These are phyloP conservation scores for Hydrocynus forskahlii DNA, from an alignment of 2,797 vertebrate species.

Conservation along the genomic window DNA sequence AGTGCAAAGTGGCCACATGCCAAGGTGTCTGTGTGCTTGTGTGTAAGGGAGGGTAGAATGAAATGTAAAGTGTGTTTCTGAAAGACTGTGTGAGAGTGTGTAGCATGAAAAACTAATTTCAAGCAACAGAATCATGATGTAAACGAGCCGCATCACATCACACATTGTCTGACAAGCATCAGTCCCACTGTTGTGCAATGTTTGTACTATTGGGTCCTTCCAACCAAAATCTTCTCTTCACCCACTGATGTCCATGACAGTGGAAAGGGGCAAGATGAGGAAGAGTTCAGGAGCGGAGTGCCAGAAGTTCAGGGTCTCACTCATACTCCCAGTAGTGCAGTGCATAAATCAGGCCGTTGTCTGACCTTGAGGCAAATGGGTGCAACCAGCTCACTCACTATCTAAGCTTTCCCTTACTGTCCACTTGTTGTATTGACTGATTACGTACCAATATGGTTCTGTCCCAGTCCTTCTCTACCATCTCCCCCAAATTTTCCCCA, in stretches of 20 bases:
- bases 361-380: slow-evolving; percentile 46
- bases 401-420: slow-evolving; percentile 64
- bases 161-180: slow-evolving; percentile 9
- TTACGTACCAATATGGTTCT: slow-evolving; percentile 66
- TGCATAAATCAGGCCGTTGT: slow-evolving; percentile 38
- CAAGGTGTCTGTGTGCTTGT: slow-evolving; percentile 35
- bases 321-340: slow-evolving; percentile 46
- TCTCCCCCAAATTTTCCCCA: slow-evolving; percentile 56
- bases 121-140: slow-evolving; percentile 19
- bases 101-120: slow-evolving; percentile 18
- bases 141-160: slow-evolving; percentile 5
- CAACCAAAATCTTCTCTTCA: slow-evolving; percentile 11
- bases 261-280: slow-evolving; percentile 32
- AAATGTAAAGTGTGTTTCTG: slow-evolving; percentile 15
- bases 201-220: slow-evolving; percentile 13
- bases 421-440: slow-evolving; percentile 63
- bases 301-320: slow-evolving; percentile 18
- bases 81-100: neutral
- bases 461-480: slow-evolving; percentile 68
- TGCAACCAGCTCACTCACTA: slow-evolving; percentile 62
- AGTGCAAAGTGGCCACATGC: slow-evolving; percentile 27
- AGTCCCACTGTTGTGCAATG: slow-evolving; percentile 10
- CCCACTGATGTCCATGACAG: slow-evolving; percentile 23
- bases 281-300: slow-evolving; percentile 23
- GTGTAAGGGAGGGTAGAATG: slow-evolving; percentile 11